Percentiles rank a stretch among this genome's conserved stretches.
These are phyloP conservation scores for Bombylius major DNA, from an alignment of 2,888 invertebrate genomes.

Conservation along the genomic window DNA sequence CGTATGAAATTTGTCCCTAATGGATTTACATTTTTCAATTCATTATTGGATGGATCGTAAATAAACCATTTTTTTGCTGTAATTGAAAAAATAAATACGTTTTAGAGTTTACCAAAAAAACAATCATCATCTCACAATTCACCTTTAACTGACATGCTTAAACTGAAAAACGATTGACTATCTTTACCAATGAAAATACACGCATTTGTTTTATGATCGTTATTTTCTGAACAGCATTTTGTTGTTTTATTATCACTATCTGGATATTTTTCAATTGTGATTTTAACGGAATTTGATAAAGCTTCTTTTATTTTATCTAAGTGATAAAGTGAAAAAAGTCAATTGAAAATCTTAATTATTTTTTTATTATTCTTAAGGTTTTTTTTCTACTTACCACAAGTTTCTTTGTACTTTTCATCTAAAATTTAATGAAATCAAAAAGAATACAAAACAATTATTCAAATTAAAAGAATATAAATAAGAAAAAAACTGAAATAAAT, in stretches of 20 bases:
- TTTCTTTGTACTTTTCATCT: slow-evolving; percentile 4
- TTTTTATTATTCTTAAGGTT: background rate
- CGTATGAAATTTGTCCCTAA: slow-evolving; percentile 52
- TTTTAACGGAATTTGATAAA: background rate
- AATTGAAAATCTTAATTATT: background rate
- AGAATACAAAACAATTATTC: too few relatives aligned
- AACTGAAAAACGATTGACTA: slow-evolving; percentile 51
- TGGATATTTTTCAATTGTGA: slow-evolving; percentile 22
- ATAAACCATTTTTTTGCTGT: slow-evolving; percentile 45
- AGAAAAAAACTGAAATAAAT: too few relatives aligned
- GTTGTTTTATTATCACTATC: slow-evolving; percentile 12
- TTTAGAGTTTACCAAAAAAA: background rate
- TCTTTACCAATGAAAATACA: slow-evolving; percentile 55
- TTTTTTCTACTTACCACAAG: background rate
- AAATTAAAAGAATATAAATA: background rate
- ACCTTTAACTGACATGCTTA: slow-evolving; percentile 44
- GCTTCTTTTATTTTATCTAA: background rate
- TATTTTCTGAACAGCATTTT: slow-evolving; percentile 1
- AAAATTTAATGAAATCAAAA: background rate
- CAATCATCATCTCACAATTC: slow-evolving; percentile 8
- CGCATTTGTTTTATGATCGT: slow-evolving; percentile 34
- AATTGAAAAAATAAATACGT: slow-evolving; percentile 17
- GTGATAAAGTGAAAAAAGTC: too few relatives aligned
- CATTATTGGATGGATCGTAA: slow-evolving; percentile 38
- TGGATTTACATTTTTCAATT: slow-evolving; percentile 33